Base-by-base conservation (phyloP, 1,140 invertebrate species). In the Aphis gossypii region DNA sequence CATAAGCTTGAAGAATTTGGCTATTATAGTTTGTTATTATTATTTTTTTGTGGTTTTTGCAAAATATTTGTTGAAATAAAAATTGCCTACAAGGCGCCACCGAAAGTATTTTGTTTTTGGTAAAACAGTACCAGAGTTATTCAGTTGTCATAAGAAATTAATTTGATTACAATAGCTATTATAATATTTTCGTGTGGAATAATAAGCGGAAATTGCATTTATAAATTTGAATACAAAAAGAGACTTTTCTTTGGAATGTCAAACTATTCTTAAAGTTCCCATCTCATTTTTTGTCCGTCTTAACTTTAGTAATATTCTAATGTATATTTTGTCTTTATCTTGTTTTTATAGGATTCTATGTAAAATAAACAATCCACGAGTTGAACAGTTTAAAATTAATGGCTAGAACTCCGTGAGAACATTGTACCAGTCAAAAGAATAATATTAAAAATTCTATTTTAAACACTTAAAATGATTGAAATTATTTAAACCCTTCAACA, bases 341-440 rank as follows among this genome's bases (percentile, higher is more conserved):
- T 48, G 30, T 88, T 30, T 35, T n/a, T 46, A 35, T 51, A 54
- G n/a, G 30, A 35, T 35, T 38, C 21, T 23, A 5, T 48, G 30
- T 30, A 88, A 88, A 48, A 20, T 46, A n/a, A 48, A 88, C 83
- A 41, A 41, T 41, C 23, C 41, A 41, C 38, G 44, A n/a, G 46
- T n/a, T 46, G 18, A 21, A 88, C 44, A 88, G n/a, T 89, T 89
- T 89, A 23, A 89, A 89, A 89, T 51, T 89, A 89, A 89, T 54
- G 21, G 20, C 48, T 54, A 18, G 51, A 89, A 54, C 5, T 54
- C 18, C n/a, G 46, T 89, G 87, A 89, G 87, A 89, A 38, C 35
- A 54, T 86, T 25, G n/a, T 38, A 23, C 1, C 44, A 48, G 25
- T n/a, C 30, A 25, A 46, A 84, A 84, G 60, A 30, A 88, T 88